These are phyloP conservation scores for Zenarchopterus dispar DNA, from an alignment of 2,797 vertebrate species.

Conservation along the genomic window DNA sequence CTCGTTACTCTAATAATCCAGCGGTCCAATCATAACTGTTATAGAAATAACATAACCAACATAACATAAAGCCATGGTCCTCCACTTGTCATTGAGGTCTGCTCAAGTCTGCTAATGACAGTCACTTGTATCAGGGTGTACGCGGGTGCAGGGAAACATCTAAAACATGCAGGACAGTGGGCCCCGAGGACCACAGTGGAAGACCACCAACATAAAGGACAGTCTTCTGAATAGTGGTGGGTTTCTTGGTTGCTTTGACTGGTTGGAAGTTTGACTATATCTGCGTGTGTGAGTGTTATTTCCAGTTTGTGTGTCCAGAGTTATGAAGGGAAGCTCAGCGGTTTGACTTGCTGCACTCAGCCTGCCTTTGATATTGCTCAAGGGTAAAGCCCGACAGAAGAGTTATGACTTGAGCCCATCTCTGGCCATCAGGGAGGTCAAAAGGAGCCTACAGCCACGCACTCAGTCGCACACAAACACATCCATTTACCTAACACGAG, in stretches of 20 bases:
- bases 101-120: too few species aligned
- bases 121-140: too few species aligned
- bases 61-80: too few species aligned
- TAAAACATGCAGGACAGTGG: too few species aligned
- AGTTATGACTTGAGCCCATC: constrained; percentile 79
- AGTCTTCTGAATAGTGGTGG: too few species aligned
- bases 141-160: too few species aligned
- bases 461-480: constrained; percentile 29
- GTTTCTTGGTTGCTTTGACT: constrained; percentile 4
- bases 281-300: constrained; percentile 23
- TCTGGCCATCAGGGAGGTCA: constrained; percentile 74
- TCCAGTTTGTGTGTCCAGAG: constrained; percentile 38
- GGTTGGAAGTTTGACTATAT: constrained; percentile 4
- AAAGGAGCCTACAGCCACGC: constrained; percentile 61
- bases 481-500: constrained; percentile 14
- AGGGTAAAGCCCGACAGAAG: constrained; percentile 78
- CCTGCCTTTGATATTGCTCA: constrained; percentile 75
- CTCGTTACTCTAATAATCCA: too few species aligned
- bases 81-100: too few species aligned
- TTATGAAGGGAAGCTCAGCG: constrained; percentile 47
- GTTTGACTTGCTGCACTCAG: constrained; percentile 70
- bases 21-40: too few species aligned
- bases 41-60: too few species aligned
- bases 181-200: too few species aligned
- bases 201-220: too few species aligned